These are phyloP conservation scores for Acrocyrtus sp. DNA, from an alignment of 2,888 invertebrate species.

Conservation along the genomic window DNA sequence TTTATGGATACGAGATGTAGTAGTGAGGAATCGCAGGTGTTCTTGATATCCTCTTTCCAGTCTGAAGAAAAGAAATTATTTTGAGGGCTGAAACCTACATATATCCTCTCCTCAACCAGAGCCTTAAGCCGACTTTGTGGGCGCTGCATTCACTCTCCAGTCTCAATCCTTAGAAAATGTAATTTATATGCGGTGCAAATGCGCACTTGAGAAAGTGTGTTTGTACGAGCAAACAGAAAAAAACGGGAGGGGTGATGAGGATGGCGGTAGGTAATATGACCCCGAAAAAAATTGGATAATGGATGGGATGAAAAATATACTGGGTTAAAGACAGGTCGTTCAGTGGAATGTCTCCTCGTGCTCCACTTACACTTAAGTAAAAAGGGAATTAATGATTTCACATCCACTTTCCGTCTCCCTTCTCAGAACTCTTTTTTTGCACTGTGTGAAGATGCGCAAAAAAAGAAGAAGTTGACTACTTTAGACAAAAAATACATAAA, in stretches of 20 bases:
- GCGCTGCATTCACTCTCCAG: too few species aligned
- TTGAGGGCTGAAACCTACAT: too few species aligned
- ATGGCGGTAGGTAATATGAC: conserved; percentile 36
- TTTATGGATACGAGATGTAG: too few species aligned
- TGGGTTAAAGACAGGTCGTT: conserved; percentile 33
- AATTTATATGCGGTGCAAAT: conserved; percentile 45
- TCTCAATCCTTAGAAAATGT: too few species aligned
- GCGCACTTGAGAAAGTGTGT: background rate
- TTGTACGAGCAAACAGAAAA: background rate
- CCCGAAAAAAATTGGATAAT: conserved; percentile 38
- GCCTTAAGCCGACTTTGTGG: too few species aligned
- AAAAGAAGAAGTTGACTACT: too few species aligned
- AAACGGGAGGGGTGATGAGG: conserved; percentile 34
- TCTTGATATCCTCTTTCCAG: conserved; percentile 27
- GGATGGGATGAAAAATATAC: conserved; percentile 34
- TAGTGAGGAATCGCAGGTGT: conserved; percentile 29
- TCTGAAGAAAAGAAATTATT: too few species aligned
- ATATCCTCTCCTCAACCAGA: background rate
- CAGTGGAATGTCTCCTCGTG: conserved; percentile 9
- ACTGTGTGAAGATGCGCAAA: too few species aligned
- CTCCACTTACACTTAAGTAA: conserved; percentile 24
- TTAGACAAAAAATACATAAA: conserved; percentile 4
- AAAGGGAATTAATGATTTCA: conserved; percentile 33
- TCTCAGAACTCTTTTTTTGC: too few species aligned
- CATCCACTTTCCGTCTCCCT: conserved; percentile 6